Evolutionary conservation across 2,888 invertebrate genomes (phyloP), one percentile per base, ranked within the genome.

Genomic region (Hypselothyrea guttata): DNA sequence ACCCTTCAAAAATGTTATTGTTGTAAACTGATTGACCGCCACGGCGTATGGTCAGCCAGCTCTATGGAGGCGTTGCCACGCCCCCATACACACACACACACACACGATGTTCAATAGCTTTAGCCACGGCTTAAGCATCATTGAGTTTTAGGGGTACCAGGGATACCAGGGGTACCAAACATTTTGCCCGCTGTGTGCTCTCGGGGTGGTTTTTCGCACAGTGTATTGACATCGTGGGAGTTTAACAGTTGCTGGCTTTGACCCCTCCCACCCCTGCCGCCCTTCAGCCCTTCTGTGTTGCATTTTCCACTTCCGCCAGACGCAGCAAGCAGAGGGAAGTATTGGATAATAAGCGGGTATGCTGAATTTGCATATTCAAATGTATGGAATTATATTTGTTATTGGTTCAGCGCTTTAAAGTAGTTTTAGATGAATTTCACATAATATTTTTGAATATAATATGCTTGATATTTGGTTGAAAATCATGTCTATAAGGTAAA

Each of bases 211-310:
- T 64, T 52, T 40, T 45, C 27, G 11, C 38, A 37, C 73, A 71
- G 75, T 77, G 77, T 81, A 77, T 72, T 60, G 60, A 61, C 67
- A 78, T 75, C 85, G 86, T 86, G 86, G 79, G 86, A 86, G 82
- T 75, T 61, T 69, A 62, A 69, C 86, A 86, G 75, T 83, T 84
- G 84, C 61, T 71, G 38, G 11, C 40, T 46, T 16, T 12, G 12
- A 15, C 45, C 27, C 12, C 31, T 45, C 8, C 15, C 31, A 37
- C 31, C 31, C 40, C 31, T 5, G 2, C 38, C 41, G 8, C 30
- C 16, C 15, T 27, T 15, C 15, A 12, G 8, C 13, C 8, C 13
- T 41, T 27, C 22, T 34, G 16, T 41, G 51, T 28, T 67, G 60
- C 65, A 78, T 52, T 72, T 65, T 34, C 41, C 51, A 46, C 60